Evolutionary conservation across 1,140 invertebrate species (phyloP).

Genomic region (Arctopsyche grandis): DNA sequence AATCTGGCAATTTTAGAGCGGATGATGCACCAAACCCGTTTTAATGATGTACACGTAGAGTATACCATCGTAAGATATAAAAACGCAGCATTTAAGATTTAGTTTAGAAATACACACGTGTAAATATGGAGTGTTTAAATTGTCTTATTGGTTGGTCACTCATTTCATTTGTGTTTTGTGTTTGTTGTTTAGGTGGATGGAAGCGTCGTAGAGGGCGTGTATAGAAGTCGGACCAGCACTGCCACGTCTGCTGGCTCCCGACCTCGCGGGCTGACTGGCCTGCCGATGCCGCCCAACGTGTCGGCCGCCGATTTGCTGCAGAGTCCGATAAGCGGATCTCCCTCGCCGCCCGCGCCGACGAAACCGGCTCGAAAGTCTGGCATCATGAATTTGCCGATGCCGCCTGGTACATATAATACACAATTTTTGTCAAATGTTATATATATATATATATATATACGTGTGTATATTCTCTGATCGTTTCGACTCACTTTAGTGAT

Average conservation of each 20-base stretch:
- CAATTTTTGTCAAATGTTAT: neutral
- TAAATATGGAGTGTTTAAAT: no score
- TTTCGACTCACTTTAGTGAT: slow-evolving; percentile 66
- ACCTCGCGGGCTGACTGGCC: slow-evolving; percentile 75
- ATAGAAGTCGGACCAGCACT: slow-evolving; percentile 56
- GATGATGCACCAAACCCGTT: no score
- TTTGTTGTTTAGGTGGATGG: slow-evolving; percentile 51
- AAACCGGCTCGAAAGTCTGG: slow-evolving; percentile 64
- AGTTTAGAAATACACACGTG: no score
- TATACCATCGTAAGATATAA: no score
- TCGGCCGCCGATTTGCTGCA: slow-evolving; percentile 82
- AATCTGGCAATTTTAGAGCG: no score
- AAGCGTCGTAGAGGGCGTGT: slow-evolving; percentile 62
- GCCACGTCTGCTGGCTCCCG: slow-evolving; percentile 57
- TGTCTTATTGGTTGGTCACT: no score
- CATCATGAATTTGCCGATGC: slow-evolving; percentile 90
- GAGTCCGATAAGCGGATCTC: slow-evolving; percentile 74
- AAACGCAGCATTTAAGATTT: no score
- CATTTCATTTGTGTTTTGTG: neutral
- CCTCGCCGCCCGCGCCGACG: slow-evolving; percentile 67
- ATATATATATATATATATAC: neutral
- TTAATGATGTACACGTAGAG: no score
- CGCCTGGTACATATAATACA: slow-evolving; percentile 72
- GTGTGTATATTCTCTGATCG: neutral
- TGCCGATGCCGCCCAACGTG: slow-evolving; percentile 88